Evolutionary conservation across 2,888 invertebrate species (phyloP), one percentile per base, ranked within the genome.

Genomic region (Bombyx huttoni): DNA sequence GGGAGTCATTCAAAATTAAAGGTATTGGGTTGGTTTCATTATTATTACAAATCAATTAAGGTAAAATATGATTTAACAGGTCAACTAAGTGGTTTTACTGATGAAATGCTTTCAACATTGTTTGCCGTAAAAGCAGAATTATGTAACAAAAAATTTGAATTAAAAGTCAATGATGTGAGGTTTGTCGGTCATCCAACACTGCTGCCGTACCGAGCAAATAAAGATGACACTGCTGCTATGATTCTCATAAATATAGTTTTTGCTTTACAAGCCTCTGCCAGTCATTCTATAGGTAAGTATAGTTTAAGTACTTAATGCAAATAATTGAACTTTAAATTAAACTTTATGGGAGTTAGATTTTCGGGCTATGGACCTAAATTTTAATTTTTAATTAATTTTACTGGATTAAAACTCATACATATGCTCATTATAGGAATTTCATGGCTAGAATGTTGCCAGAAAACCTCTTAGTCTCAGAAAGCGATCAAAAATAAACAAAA

Each of bases 151-250:
- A 97, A 97, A 75, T 97, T 98, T 85, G 98, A 98, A 75, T 86
- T 98, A 0, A 98, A 98, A 90, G 94, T 98, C 0, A 98, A 98
- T 81, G 97, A 98, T 89, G 96, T 98, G 0, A 89, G 98, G 48
- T 98, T 98, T 85, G 96, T 98, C 10, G 97, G 98, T 0, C 98
- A 97, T 79, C 98, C 98, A 0, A 96, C 96, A 1, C 78, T 94
- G 34, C 89, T 96, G 51, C 93, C 93, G 12, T 91, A 93, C 46
- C 87, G 92, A 60, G 91, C 91, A 12, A 91, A 91, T 54, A 91
- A 92, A 57, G 92, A 92, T 75, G 91, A 91, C 61, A 89, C 89
- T 0, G 91, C 92, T 56, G 92, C 93, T n/a, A 91, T 92, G 63
- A 93, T 95, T 82, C 85, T 96, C 47, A 94, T 96, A 47, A 95